Base-by-base conservation (phyloP, 2,888 invertebrate species). In the Pristionchus mayeri region DNA sequence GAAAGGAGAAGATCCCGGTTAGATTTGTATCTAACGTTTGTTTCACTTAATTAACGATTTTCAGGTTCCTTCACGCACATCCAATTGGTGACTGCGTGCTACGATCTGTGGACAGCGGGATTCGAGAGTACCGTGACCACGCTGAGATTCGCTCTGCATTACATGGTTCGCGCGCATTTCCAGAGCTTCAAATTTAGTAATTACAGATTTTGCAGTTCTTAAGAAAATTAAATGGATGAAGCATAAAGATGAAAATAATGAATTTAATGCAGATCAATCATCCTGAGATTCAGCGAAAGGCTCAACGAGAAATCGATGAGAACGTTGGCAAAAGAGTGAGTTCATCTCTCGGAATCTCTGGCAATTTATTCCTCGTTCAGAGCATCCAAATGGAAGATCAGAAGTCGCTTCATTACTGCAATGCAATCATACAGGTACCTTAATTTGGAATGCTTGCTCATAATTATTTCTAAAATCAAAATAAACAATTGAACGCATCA, bases 81-180 rank as follows among this genome's bases (percentile, higher is more conserved):
- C 4, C 79, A 79, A 54, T 54, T 79, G 6, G 9, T 52, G 21
- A 21, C 54, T n/a, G 79, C 79, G 0, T 79, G 34, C 13, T 54
- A 54, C 24, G 54, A 52, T 37, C 13, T 79, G 3, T 79, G 52
- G 54, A 30, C 34, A 7, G 79, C 79, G 30, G 79, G 79, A 21
- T 79, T 79, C 21, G 79, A 79, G 37, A 79, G 54, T 9, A 79
- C 79, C 0, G 54, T 79, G 16, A 79, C 79, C 3, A 79, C 52
- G 6, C 30, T 79, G 0, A 50, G 79, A 79, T 79, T 79, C 52
- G 24, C 24, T 16, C 21, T 78, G 21, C 78, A 78, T 30, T 13
- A 52, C 30, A 63, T 63, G 60, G 60, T 63, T 9, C 21, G 24
- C 1, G 7, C 1, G 4, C 9, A 7, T 24, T 24, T 0, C n/a